Evolutionary conservation across 2,888 invertebrate species (phyloP).

Genomic region (Crepidodera aurea): DNA sequence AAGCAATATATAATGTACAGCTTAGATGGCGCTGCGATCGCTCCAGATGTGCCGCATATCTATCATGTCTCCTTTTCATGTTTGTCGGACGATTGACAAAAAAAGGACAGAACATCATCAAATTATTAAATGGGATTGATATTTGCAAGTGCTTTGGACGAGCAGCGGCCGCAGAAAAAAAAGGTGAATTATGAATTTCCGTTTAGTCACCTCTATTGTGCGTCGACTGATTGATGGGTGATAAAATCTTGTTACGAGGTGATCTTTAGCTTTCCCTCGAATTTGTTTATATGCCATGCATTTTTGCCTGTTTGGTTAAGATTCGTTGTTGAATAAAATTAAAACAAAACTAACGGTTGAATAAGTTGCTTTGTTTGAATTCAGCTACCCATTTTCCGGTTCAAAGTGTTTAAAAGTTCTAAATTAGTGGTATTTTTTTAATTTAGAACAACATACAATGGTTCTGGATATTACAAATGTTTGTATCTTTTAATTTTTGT

Average conservation of each 20-base stretch:
- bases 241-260: background rate
- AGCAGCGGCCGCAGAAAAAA: background rate
- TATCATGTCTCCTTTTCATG: slow-evolving; percentile 51
- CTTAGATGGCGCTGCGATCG: slow-evolving; percentile 46
- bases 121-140: slow-evolving; percentile 40
- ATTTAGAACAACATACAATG: too few species aligned
- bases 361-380: too few species aligned
- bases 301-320: too few species aligned
- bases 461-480: too few species aligned
- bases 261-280: background rate
- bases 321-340: too few species aligned
- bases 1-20: slow-evolving; percentile 56
- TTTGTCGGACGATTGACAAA: slow-evolving; percentile 33
- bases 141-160: slow-evolving; percentile 17
- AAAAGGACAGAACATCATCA: slow-evolving; percentile 39
- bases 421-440: too few species aligned
- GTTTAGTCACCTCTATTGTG: slow-evolving; percentile 15
- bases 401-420: too few species aligned
- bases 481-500: too few species aligned
- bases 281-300: too few species aligned
- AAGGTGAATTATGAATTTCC: background rate
- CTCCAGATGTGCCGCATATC: slow-evolving; percentile 54
- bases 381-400: too few species aligned
- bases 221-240: background rate
- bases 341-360: too few species aligned